Evolutionary conservation across 2,113 vertebrate genomes (phyloP), one percentile per base, ranked within the genome.

Genomic region (Perca fluviatilis): DNA sequence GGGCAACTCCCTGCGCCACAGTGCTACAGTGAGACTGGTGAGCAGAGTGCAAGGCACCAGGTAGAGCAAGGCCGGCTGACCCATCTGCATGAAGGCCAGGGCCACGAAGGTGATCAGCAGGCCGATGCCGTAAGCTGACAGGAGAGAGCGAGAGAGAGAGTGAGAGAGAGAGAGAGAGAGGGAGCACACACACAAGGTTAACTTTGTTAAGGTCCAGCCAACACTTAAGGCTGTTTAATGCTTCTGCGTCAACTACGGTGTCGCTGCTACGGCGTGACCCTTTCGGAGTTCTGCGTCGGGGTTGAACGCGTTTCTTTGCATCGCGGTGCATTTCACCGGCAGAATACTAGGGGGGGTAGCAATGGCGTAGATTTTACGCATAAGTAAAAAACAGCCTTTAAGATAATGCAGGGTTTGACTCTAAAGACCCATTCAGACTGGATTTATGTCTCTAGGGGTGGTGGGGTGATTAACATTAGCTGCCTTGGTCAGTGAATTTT

Each of bases 21-120:
- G 96, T 4, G 98, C 98, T 89, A 99, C 95, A 0, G 86, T 69
- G 4, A 97, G 95, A 94, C 98, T 97, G 46, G 96, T 97, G 91
- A 98, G 91, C n/a, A 99, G 96, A 18, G 97, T 98, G 80, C 97
- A 99, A 88, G 98, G 98, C 90, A 99, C 98, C 91, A 99, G 91
- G 94, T 99, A 99, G 83, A 99, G 97, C 57, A 99, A 95, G 15
- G 98, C 98, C 0, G 98, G 98, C 89, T 99, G 98, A 66, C 98
- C 98, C 66, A 94, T 97, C 95, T 97, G 96, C 98, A 98, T 99
- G 91, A 99, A 19, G 2, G 97, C 97, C 93, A 98, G 95, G 0
- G 97, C 98, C 90, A 99, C 95, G 49, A 99, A 99, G 27, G 98
- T 99, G 95, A 99, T 96, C 47, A 99, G 95, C 74, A 99, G 97